A percentile compares a stretch with the other conserved stretches of the same genome.
phyloP scores from a whole-genome alignment of 2,113 vertebrate genomes.

The Symphodus melops region DNA sequence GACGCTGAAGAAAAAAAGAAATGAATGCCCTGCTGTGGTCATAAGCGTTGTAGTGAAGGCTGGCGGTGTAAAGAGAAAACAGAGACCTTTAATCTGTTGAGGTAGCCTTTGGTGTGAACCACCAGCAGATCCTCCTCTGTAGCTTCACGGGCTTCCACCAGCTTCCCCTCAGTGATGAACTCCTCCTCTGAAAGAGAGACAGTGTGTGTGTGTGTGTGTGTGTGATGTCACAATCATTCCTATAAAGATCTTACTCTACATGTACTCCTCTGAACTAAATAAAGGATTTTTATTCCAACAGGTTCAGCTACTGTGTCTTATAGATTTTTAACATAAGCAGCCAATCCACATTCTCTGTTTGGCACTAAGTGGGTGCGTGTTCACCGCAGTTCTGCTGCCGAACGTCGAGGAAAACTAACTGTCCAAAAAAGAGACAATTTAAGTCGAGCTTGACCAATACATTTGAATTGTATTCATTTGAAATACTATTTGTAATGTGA shows the following conservation, averaged over 20 bases:
- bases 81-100: constrained; percentile 93
- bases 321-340: neutral
- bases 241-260: too few species aligned
- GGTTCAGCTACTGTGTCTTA: neutral
- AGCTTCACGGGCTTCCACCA: constrained; percentile 92
- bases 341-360: neutral
- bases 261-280: too few species aligned
- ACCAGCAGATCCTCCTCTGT: constrained; percentile 93
- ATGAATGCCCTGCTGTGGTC: neutral
- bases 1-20: neutral
- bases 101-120: constrained; percentile 91
- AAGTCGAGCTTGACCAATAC: neutral
- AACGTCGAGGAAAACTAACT: neutral
- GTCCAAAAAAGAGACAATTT: neutral
- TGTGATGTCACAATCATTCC: constrained; percentile 1
- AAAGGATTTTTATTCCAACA: too few species aligned
- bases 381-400: neutral
- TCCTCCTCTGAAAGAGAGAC: constrained; percentile 87
- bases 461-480: neutral
- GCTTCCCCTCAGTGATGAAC: constrained; percentile 87
- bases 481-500: too few species aligned
- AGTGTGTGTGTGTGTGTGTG: neutral
- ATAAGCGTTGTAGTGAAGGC: neutral
- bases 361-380: neutral
- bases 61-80: neutral